These are phyloP conservation scores for Orchestia grillus DNA, from an alignment of 1,140 invertebrate species.

Conservation along the genomic window DNA sequence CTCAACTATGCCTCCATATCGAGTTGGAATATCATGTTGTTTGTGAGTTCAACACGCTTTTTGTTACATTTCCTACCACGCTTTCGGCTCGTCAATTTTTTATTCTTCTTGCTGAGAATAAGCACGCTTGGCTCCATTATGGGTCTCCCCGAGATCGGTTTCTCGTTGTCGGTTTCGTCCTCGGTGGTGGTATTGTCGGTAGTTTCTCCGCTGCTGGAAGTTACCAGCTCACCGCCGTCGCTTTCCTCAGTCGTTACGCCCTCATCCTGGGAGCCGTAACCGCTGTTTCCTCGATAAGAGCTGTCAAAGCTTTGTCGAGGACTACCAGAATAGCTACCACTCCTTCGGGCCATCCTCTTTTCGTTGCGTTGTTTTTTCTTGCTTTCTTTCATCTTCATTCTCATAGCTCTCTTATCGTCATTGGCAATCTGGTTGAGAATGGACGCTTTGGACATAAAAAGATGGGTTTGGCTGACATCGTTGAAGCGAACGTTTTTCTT, in stretches of 20 bases:
- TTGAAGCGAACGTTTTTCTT: constrained; percentile 38
- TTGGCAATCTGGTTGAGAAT: constrained; percentile 35
- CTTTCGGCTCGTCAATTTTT: neutral
- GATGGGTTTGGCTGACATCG: neutral
- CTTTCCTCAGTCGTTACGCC: constrained; percentile 20
- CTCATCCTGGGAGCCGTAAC: constrained; percentile 23
- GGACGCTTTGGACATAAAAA: constrained; percentile 49
- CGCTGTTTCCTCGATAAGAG: constrained; percentile 16
- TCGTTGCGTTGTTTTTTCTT: constrained; percentile 21
- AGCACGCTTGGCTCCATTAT: constrained; percentile 37
- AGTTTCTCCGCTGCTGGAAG: constrained; percentile 13
- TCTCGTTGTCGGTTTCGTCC: constrained; percentile 20
- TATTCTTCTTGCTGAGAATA: neutral
- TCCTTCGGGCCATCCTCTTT: neutral
- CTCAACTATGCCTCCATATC: constrained; percentile 27
- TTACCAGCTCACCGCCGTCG: neutral
- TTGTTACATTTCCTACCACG: constrained; percentile 29
- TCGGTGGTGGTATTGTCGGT: neutral
- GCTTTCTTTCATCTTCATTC: constrained; percentile 29
- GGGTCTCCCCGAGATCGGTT: neutral
- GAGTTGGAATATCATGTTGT: constrained; percentile 51
- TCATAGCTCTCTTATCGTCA: constrained; percentile 24
- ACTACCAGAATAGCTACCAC: neutral
- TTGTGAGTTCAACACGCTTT: constrained; percentile 5
- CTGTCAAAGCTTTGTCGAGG: constrained; percentile 24